A percentile compares a stretch with the other conserved stretches of the same genome.
These are phyloP conservation scores for Phaonia tiefii DNA, from an alignment of 2,888 invertebrate genomes.

Conservation along the genomic window DNA sequence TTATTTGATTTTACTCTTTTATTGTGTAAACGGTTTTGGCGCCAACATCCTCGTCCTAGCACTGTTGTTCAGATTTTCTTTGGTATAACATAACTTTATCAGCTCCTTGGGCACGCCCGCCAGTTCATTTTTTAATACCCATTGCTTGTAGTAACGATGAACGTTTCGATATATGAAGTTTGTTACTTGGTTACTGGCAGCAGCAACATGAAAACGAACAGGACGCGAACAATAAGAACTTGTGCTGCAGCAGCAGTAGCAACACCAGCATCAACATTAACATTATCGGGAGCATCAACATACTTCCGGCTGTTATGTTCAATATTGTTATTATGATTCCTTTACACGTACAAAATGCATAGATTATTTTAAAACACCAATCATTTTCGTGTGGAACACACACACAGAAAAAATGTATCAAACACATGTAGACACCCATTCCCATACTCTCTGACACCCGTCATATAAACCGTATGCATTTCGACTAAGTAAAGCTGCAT, in stretches of 20 bases:
- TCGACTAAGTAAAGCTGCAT: no score
- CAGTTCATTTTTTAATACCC: slow-evolving; percentile 8
- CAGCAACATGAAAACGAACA: not conserved
- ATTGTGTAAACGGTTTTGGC: slow-evolving; percentile 21
- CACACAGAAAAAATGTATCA: no score
- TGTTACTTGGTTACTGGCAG: slow-evolving; percentile 26
- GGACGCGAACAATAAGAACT: not conserved
- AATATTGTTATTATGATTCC: slow-evolving; percentile 25
- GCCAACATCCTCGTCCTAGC: no score
- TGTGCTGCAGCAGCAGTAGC: slow-evolving; percentile 33
- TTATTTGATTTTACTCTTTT: slow-evolving; percentile 15
- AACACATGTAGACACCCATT: not conserved
- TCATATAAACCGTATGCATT: no score
- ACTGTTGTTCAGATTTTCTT: no score
- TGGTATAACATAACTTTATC: not conserved
- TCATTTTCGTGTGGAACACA: slow-evolving; percentile 37
- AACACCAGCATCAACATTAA: no score
- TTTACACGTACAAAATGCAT: slow-evolving; percentile 46
- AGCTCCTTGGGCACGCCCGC: slow-evolving; percentile 1
- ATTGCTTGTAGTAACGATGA: not conserved
- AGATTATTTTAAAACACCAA: slow-evolving; percentile 50
- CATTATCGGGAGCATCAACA: slow-evolving; percentile 29
- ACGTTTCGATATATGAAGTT: not conserved
- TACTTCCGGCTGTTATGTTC: slow-evolving; percentile 44
- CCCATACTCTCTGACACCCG: no score